Conservation (phyloP, 2,797 vertebrate species). For the Enteromius treurensis region DNA sequence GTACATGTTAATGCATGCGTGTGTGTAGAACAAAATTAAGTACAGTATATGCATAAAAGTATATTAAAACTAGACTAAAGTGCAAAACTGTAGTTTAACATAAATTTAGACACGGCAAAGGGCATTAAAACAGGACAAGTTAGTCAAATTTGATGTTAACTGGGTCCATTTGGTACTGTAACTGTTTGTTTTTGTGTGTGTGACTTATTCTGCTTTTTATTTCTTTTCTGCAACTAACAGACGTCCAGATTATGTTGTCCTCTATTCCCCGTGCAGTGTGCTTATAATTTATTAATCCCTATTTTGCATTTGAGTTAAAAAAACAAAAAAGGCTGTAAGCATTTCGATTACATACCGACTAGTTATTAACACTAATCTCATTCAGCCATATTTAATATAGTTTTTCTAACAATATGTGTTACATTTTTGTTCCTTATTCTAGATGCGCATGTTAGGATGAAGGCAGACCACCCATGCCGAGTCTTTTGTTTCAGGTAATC, state of each 20-base stretch:
- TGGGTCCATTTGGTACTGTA: background rate
- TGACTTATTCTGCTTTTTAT: background rate
- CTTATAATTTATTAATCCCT: background rate
- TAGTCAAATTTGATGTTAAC: background rate
- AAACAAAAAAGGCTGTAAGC: background rate
- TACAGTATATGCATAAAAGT: background rate
- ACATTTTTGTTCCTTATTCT: background rate
- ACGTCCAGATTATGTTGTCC: background rate
- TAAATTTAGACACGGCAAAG: background rate
- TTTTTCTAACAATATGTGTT: background rate
- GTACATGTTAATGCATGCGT: background rate
- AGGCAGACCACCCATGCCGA: background rate
- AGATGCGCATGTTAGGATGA: background rate
- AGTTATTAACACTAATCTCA: background rate
- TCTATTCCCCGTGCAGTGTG: background rate
- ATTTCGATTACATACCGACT: background rate
- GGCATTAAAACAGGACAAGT: background rate
- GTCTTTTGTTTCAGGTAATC: slow-evolving; percentile 14
- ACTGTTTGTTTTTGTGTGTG: background rate
- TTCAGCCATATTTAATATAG: background rate
- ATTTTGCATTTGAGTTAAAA: background rate
- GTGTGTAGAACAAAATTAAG: background rate
- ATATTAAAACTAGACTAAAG: background rate
- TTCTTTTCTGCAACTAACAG: background rate
- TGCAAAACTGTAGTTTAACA: background rate